Base-by-base conservation (phyloP, 2,888 invertebrate genomes). In the Archips xylosteana region DNA sequence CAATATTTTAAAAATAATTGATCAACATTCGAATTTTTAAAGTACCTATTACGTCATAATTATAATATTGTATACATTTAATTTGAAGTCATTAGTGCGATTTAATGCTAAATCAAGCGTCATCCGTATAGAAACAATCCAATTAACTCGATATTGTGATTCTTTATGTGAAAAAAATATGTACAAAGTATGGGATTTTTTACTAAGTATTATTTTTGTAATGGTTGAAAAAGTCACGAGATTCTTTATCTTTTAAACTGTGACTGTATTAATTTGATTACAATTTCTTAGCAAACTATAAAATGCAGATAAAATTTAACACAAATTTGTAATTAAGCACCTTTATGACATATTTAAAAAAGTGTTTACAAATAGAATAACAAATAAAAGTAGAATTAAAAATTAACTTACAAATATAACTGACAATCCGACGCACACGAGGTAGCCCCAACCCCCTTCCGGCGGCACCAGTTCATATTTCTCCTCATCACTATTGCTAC, bases 381-480 rank as follows among this genome's bases (percentile, higher is more conserved):
- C 65, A 64, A 77, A 71, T 79, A 42, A 70, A 67, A 49, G 34
- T 49, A 13, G n/a, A 49, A 49, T 49, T 49, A 6, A 49, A 70
- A 60, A 34, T 71, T 60, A 75, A 74, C 96, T 96, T 91, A 97
- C 96, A 84, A 96, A 96, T 79, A 96, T 95, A 59, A 96, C 86
- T 70, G 96, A 95, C 71, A 96, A 91, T 5, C 96, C 96, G 34
- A 96, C 78, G 69, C 96, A 96, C 64, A 97, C 95, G 76, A 96
- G 87, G 89, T 96, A 97, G 0, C 97, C 97, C 96, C 96, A 97
- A 0, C 97, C 97, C 2, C 97, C 97, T 78, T 96, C 96, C 0
- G 96, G 96, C 2, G 96, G 93, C 9, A 94, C 91, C 81, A 91
- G 78, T 67, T 93, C 93, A 78, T 90, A 93, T 74, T 90, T 88